Evolutionary conservation across 2,113 vertebrate species (phyloP).

Genomic region (Mustela lutreola): DNA sequence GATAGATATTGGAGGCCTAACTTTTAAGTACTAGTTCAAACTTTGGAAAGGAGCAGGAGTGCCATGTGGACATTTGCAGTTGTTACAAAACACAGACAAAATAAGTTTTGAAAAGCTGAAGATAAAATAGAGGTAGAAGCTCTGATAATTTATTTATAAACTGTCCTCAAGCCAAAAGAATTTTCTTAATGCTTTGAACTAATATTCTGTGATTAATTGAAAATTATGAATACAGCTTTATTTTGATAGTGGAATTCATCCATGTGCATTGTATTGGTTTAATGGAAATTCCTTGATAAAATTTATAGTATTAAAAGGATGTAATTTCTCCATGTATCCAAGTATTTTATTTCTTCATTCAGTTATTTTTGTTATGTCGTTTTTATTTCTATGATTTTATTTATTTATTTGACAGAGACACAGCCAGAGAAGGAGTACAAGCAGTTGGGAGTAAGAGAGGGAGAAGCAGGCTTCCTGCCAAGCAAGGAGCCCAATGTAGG

Average conservation of each 20-base stretch:
- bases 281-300: neutral
- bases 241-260: neutral
- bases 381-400: too few relatives aligned
- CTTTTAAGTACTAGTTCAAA: neutral
- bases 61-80: neutral
- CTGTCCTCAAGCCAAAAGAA: neutral
- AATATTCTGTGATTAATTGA: conserved; percentile 33
- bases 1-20: neutral
- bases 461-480: too few relatives aligned
- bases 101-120: conserved; percentile 41
- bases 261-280: neutral
- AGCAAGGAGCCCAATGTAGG: too few relatives aligned
- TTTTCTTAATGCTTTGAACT: conserved; percentile 15
- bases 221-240: neutral
- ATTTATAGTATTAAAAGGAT: neutral
- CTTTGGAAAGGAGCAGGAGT: neutral
- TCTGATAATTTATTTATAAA: neutral
- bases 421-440: too few relatives aligned
- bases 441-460: too few relatives aligned
- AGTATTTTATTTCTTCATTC: conserved; percentile 6
- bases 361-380: neutral
- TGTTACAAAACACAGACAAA: neutral
- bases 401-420: too few relatives aligned
- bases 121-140: neutral
- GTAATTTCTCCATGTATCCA: neutral